phyloP scores from a whole-genome alignment of 1,140 invertebrate genomes.

The Trichonephila clavipes region DNA sequence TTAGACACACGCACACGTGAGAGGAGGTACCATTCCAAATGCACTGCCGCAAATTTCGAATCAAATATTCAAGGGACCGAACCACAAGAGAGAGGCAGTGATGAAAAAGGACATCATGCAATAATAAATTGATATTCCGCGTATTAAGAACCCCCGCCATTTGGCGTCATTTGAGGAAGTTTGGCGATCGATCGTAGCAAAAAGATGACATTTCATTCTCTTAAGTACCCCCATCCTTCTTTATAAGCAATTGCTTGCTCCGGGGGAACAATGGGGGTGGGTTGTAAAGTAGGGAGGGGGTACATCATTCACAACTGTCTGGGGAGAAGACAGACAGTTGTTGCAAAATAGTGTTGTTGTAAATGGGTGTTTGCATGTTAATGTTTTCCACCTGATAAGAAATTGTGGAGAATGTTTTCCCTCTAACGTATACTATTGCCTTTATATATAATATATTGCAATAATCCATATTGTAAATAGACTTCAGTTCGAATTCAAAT shows the following conservation, averaged over 20 bases:
- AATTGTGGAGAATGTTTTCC: background rate
- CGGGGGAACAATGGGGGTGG: slow-evolving; percentile 5
- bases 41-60: slow-evolving; percentile 67
- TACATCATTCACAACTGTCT: slow-evolving; percentile 30
- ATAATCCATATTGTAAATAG: background rate
- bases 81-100: slow-evolving; percentile 59
- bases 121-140: slow-evolving; percentile 74
- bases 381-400: background rate
- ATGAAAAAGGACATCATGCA: slow-evolving; percentile 72
- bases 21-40: slow-evolving; percentile 39
- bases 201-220: slow-evolving; percentile 57
- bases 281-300: background rate
- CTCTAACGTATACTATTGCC: background rate
- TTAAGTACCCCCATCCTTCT: slow-evolving; percentile 55
- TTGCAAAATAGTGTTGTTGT: background rate
- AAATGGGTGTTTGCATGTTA: slow-evolving; percentile 4
- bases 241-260: slow-evolving; percentile 50
- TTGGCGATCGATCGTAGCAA: slow-evolving; percentile 61
- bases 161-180: slow-evolving; percentile 62
- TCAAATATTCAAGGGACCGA: slow-evolving; percentile 68
- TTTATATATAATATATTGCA: background rate
- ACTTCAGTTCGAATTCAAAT: background rate
- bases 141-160: slow-evolving; percentile 67
- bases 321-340: slow-evolving; percentile 23
- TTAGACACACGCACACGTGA: background rate